A percentile compares a stretch with the other conserved stretches of the same genome.
Evolutionary conservation across 2,113 vertebrate species (phyloP).

Genomic region (Rostratula benghalensis): DNA sequence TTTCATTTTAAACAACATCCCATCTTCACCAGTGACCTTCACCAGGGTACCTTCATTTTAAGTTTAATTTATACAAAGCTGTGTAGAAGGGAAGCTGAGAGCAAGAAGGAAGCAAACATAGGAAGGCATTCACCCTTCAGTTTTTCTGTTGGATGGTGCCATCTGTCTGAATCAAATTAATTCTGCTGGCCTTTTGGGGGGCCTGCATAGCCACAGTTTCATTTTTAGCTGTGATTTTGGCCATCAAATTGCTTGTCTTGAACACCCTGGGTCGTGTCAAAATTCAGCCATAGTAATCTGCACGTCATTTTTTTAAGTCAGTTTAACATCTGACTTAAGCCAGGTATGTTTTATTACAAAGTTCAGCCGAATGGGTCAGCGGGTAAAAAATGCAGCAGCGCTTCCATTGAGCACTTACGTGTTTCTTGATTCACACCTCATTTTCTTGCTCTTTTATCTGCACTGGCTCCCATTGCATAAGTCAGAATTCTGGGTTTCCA

Average conservation of each 20-base stretch:
- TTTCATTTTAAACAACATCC: not conserved
- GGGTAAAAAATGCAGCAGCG: not conserved
- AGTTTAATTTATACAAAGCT: not conserved
- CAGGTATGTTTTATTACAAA: not conserved
- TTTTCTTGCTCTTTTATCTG: not conserved
- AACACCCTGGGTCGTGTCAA: not conserved
- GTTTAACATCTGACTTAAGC: not conserved
- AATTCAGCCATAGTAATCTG: not conserved
- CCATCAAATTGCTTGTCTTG: not conserved
- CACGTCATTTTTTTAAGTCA: not conserved
- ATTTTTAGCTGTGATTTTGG: not conserved
- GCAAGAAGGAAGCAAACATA: not conserved
- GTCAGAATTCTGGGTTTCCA: not conserved
- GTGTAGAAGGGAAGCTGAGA: not conserved
- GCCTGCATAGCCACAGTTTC: not conserved
- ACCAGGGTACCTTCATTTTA: not conserved
- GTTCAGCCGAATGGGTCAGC: not conserved
- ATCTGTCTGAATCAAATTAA: not conserved
- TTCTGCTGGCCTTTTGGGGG: not conserved
- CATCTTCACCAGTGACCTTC: not conserved
- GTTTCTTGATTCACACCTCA: not conserved
- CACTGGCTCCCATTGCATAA: not conserved
- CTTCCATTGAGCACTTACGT: not conserved
- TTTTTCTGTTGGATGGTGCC: not conserved
- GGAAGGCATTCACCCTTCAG: not conserved